Evolutionary conservation across 1,140 invertebrate genomes (phyloP), one percentile per base, ranked within the genome.

Genomic region (Diuraphis noxia): DNA sequence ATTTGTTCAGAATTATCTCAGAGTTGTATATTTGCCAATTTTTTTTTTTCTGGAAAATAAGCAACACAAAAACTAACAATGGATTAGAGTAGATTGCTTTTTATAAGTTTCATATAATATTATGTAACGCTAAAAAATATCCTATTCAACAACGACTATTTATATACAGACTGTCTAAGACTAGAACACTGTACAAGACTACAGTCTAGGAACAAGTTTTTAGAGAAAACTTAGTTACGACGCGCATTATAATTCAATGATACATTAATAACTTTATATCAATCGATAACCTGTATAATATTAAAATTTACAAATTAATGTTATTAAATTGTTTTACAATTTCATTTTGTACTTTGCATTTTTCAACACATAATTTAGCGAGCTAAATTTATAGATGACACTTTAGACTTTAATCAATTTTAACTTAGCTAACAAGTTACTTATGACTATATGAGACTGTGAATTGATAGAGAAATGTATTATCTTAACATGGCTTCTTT

Each of bases 51-150:
- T 30, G 81, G 30, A 82, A 82, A 82, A 46, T 85, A 34, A 86
- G 36, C 84, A 85, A 49, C 30, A 46, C 21, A 36, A 86, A 82
- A 86, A 25, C 43, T 23, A n/a, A 49, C 43, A 49, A 86, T 46
- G 19, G 43, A 86, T 86, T 86, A 86, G 43, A 49, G 30, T n/a
- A 86, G 30, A 86, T 49, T 49, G 21, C 40, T 86, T 86, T 86
- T 49, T 86, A 49, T 86, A 49, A 34, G 23, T 49, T 8, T 86
- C 17, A 25, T 38, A 40, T 82, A 41, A 82, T 82, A 82, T 49
- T 34, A 86, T 86, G 46, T 86, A 86, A 86, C n/a, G 46, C n/a
- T 86, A 86, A 10, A 46, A 49, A 46, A 49, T 86, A 49, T 49
- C 40, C 40, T 41, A 43, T 84, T 84, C 41, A 86, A 86, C 34